Conservation (phyloP, 2,888 invertebrate genomes). For the Pemphredon lugubris region DNA sequence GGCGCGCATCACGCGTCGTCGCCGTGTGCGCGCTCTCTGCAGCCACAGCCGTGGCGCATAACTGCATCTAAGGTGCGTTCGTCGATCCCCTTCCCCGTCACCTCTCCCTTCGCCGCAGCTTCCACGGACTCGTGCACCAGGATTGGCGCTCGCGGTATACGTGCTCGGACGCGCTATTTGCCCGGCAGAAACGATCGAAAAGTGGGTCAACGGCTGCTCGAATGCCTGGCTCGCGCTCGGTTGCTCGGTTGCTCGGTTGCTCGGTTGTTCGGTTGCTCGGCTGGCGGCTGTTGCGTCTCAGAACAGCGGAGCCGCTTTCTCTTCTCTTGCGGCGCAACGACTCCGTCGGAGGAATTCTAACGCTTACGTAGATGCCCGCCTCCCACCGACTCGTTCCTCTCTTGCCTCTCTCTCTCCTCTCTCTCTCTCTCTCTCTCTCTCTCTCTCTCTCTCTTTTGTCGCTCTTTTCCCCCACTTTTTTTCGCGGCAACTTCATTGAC, state of each 20-base stretch:
- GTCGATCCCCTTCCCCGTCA: constrained; percentile 5
- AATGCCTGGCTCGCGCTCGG: constrained; percentile 44
- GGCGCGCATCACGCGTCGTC: constrained; percentile 15
- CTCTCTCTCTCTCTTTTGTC: too few species aligned
- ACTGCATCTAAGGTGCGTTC: constrained; percentile 55
- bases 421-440: too few species aligned
- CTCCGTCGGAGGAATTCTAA: constrained; percentile 70
- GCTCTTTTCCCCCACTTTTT: too few species aligned
- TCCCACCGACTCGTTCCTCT: background rate
- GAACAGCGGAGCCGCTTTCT: constrained; percentile 77
- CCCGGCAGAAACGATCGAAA: constrained; percentile 62
- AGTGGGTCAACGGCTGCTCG: constrained; percentile 73
- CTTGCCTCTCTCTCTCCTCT: too few species aligned
- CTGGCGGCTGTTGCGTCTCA: constrained; percentile 67
- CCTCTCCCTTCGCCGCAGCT: constrained; percentile 21
- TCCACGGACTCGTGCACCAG: constrained; percentile 19
- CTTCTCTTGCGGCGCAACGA: constrained; percentile 68
- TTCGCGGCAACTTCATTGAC: too few species aligned
- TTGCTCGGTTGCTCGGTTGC: constrained; percentile 34
- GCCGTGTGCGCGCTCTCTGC: constrained; percentile 6
- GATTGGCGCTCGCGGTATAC: constrained; percentile 46
- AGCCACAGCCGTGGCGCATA: constrained; percentile 22
- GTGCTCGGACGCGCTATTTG: constrained; percentile 55
- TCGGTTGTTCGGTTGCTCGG: constrained; percentile 62
- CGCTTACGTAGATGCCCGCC: constrained; percentile 59